Percentiles rank a stretch among this genome's conserved stretches.
phyloP scores from a whole-genome alignment of 2,113 vertebrate genomes.

The Eurypyga helias region DNA sequence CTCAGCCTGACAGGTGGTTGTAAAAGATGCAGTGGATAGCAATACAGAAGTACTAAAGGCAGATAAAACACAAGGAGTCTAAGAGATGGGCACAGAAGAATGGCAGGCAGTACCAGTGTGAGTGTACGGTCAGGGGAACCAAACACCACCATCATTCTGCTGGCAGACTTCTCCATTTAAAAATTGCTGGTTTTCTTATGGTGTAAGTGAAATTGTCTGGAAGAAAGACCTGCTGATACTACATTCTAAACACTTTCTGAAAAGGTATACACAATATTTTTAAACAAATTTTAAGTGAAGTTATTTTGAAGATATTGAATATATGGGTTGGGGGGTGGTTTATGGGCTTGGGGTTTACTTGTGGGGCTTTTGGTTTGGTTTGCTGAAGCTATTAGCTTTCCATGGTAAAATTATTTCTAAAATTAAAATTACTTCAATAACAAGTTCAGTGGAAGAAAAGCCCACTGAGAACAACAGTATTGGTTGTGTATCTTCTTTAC shows the following conservation, averaged over 20 bases:
- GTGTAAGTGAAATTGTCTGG: neutral
- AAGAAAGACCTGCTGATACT: neutral
- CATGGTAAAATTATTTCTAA: neutral
- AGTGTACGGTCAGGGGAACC: neutral
- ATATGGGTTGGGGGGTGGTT: neutral
- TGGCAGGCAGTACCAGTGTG: neutral
- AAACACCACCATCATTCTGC: fast-evolving
- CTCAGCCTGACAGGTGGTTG: neutral
- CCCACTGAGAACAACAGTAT: neutral
- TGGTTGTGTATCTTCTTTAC: neutral
- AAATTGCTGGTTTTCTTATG: neutral
- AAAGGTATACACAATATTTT: neutral
- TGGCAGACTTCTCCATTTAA: neutral
- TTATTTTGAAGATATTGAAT: neutral
- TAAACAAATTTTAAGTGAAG: neutral
- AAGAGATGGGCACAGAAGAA: neutral
- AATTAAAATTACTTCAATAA: neutral
- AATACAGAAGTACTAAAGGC: neutral
- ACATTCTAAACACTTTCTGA: neutral
- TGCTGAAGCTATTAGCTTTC: neutral
- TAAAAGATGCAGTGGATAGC: neutral
- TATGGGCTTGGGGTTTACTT: too few relatives aligned
- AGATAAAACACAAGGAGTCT: neutral
- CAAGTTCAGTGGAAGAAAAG: neutral
- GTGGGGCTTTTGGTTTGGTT: too few relatives aligned